Percentiles rank a stretch among this genome's conserved stretches.
Evolutionary conservation across 2,113 vertebrate genomes (phyloP).

Genomic region (Salvator merianae): DNA sequence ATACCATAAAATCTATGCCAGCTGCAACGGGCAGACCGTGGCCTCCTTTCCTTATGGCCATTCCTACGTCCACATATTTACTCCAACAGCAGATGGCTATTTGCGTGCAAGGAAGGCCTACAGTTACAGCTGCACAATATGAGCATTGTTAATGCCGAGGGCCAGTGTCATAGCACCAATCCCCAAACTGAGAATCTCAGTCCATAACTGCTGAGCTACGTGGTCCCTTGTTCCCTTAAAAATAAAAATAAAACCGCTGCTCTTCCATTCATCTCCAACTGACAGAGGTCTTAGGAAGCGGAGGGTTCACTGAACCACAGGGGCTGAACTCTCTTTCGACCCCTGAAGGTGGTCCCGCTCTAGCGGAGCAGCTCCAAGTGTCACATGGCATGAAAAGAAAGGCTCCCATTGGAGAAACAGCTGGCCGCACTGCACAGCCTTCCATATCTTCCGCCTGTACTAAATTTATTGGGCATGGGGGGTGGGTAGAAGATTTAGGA

Average conservation of each 20-base stretch:
- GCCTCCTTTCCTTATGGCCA: background rate
- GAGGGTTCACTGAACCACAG: background rate
- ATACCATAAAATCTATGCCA: too few relatives aligned
- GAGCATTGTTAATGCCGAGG: background rate
- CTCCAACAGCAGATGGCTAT: background rate
- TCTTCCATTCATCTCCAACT: background rate
- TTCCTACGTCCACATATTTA: background rate
- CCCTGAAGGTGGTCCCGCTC: background rate
- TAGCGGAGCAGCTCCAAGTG: background rate
- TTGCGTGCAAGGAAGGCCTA: conserved; percentile 33
- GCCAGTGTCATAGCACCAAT: background rate
- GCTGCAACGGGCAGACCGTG: background rate
- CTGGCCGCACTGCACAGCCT: conserved; percentile 22
- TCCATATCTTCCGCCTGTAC: conserved; percentile 22
- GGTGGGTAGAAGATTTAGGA: background rate
- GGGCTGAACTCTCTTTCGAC: background rate
- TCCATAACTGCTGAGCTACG: background rate
- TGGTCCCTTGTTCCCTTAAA: too few relatives aligned
- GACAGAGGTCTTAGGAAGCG: background rate
- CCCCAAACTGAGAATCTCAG: background rate
- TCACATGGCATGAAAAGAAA: conserved; percentile 29
- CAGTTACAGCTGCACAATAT: background rate
- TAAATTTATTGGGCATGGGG: conserved; percentile 9
- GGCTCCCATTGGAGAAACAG: background rate
- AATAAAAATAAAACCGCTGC: background rate